Evolutionary conservation across 1,140 invertebrate species (phyloP), one percentile per base, ranked within the genome.

Genomic region (Microplitis mediator): DNA sequence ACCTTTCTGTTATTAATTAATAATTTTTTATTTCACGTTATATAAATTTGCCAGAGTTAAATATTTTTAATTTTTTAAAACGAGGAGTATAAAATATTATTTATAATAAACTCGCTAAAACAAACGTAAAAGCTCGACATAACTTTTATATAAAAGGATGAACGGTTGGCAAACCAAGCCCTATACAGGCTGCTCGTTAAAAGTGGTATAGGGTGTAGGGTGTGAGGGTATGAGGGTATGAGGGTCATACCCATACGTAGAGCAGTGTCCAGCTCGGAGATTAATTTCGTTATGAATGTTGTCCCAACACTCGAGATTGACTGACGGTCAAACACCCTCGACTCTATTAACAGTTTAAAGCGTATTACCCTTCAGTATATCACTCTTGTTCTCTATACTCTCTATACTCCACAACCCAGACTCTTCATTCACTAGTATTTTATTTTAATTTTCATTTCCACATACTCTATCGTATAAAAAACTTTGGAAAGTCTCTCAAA

Each of bases 201-300:
- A 31, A 58, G 56, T 58, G 16, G 56, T 5, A 31, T 58, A 45
- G 39, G 5, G 52, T 8, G 32, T 3, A 68, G 65, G n/a, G 63
- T 31, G 45, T 58, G 70, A n/a, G 63, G 4, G 63, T 31, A 58
- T 58, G 70, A n/a, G 63, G 4, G 14, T 9, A n/a, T 16, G 9
- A 32, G 31, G 9, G 60, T 36, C n/a, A 62, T 62, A 35, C 5
- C 11, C 14, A 62, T 62, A 62, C 34, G 34, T n/a, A 36, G 5
- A 11, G n/a, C 23, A 61, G 8, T 36, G 61, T 71, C 62, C 69
- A 64, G 61, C 60, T 58, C 36, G 11, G 72, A 87, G 84, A 87
- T 86, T 87, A 87, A 87, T 87, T 87, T 84, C 83, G 85, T 87
- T 85, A 87, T 85, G 79, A 82, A 85, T 87, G 85, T 87, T 87